Evolutionary conservation across 2,888 invertebrate genomes (phyloP).

Genomic region (Eubasilissa splendida): DNA sequence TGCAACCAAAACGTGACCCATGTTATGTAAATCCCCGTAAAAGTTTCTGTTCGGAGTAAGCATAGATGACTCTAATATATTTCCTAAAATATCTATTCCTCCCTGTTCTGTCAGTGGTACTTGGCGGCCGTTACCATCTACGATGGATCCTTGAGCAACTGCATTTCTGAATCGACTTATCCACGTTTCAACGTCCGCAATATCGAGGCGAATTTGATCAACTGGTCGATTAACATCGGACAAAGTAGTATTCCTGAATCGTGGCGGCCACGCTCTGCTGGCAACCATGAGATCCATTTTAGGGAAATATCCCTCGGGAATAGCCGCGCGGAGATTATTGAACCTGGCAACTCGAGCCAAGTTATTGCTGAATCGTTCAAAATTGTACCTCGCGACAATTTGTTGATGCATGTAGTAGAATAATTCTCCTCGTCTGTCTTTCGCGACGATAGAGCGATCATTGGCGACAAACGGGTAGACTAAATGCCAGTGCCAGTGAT

Average conservation of each 20-base stretch:
- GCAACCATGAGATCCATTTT: slow-evolving; percentile 86
- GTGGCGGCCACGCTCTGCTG: slow-evolving; percentile 82
- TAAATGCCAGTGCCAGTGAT: slow-evolving; percentile 95
- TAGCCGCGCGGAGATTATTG: slow-evolving; percentile 79
- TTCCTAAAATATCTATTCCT: slow-evolving; percentile 86
- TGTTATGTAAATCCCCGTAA: slow-evolving; percentile 88
- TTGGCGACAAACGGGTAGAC: slow-evolving; percentile 85
- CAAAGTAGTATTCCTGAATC: too few relatives aligned
- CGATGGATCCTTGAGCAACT: too few relatives aligned
- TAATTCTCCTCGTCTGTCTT: slow-evolving; percentile 84
- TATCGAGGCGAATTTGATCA: too few relatives aligned
- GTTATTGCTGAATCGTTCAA: slow-evolving; percentile 83
- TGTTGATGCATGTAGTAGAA: slow-evolving; percentile 88
- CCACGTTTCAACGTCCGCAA: too few relatives aligned
- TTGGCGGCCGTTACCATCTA: too few relatives aligned
- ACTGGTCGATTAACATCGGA: too few relatives aligned
- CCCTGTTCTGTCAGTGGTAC: slow-evolving; percentile 74
- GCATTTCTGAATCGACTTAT: slow-evolving; percentile 64
- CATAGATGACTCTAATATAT: slow-evolving; percentile 83
- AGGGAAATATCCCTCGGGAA: slow-evolving; percentile 87
- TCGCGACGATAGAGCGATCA: slow-evolving; percentile 74
- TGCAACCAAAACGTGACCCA: slow-evolving; percentile 85
- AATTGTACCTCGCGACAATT: slow-evolving; percentile 80
- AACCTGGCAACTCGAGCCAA: slow-evolving; percentile 76
- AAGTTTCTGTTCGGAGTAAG: slow-evolving; percentile 79